Evolutionary conservation across 2,888 invertebrate species (phyloP).

Genomic region (Phalera bucephala): DNA sequence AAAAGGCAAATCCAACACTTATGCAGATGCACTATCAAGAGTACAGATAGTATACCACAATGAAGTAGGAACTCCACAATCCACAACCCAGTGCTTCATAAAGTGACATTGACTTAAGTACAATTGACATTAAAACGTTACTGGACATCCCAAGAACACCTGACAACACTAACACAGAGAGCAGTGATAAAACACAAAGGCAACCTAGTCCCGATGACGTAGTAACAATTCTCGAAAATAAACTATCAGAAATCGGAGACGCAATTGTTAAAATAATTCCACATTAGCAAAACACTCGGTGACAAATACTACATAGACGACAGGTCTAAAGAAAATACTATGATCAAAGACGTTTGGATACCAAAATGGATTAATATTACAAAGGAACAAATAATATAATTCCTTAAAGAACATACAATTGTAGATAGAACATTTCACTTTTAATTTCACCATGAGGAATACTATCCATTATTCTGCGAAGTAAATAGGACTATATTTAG

Average conservation of each 20-base stretch:
- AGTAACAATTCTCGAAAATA: not conserved
- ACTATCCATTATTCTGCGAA: slow-evolving; percentile 3
- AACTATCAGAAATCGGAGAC: slow-evolving; percentile 16
- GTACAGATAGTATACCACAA: slow-evolving; percentile 12
- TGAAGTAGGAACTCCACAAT: not conserved
- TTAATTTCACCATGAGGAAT: slow-evolving; percentile 8
- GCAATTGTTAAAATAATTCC: slow-evolving; percentile 33
- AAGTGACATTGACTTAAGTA: not conserved
- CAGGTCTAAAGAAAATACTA: slow-evolving; percentile 12
- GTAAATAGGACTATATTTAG: slow-evolving; percentile 22
- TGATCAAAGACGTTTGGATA: slow-evolving; percentile 8
- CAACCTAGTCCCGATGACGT: no score
- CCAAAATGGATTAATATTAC: slow-evolving; percentile 11
- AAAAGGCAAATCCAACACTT: slow-evolving; percentile 30
- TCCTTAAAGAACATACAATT: slow-evolving; percentile 10
- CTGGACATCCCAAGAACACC: slow-evolving; percentile 9
- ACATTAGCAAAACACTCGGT: slow-evolving; percentile 24
- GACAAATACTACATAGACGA: slow-evolving; percentile 21
- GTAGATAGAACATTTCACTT: slow-evolving; percentile 3
- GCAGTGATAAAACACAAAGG: no score
- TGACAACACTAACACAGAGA: slow-evolving; percentile 4
- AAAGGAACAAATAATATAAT: slow-evolving; percentile 19
- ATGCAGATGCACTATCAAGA: slow-evolving; percentile 34
- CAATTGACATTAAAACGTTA: slow-evolving; percentile 10
- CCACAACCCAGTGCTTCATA: slow-evolving; percentile 4